These are phyloP conservation scores for Scolopax mira DNA, from an alignment of 2,113 vertebrate species.

Conservation along the genomic window DNA sequence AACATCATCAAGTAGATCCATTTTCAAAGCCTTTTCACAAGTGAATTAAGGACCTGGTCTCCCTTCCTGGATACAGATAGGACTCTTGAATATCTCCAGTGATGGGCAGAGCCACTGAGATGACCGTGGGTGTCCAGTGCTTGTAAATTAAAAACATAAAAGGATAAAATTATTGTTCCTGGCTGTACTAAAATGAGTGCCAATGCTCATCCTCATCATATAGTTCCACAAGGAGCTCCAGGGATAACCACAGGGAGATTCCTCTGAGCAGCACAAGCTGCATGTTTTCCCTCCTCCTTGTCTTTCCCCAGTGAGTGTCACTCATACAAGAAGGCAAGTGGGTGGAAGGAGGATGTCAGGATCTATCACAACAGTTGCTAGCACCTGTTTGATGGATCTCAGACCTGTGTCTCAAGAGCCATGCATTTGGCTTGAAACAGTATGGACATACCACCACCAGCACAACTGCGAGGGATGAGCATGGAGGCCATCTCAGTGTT, in stretches of 20 bases:
- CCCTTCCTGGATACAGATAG: neutral
- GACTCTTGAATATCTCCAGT: neutral
- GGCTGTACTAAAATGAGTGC: neutral
- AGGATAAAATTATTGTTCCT: neutral
- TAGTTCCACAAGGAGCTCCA: neutral
- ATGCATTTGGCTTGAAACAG: neutral
- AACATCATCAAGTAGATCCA: neutral
- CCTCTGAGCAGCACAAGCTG: neutral
- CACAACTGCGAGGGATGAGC: neutral
- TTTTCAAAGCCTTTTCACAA: neutral
- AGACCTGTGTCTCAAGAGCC: neutral
- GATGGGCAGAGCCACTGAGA: neutral
- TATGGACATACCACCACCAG: neutral
- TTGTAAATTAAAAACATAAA: neutral
- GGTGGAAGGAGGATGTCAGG: neutral
- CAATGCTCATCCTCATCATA: neutral
- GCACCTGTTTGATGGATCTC: neutral
- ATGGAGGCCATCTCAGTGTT: fast-evolving
- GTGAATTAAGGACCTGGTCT: neutral
- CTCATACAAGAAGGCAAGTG: neutral
- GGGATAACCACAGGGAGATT: neutral
- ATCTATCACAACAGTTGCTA: neutral
- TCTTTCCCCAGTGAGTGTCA: neutral
- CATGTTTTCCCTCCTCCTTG: neutral
- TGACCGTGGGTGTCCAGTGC: neutral